Evolutionary conservation across 2,888 invertebrate species (phyloP).

Genomic region (Hypselothyrea guttata): DNA sequence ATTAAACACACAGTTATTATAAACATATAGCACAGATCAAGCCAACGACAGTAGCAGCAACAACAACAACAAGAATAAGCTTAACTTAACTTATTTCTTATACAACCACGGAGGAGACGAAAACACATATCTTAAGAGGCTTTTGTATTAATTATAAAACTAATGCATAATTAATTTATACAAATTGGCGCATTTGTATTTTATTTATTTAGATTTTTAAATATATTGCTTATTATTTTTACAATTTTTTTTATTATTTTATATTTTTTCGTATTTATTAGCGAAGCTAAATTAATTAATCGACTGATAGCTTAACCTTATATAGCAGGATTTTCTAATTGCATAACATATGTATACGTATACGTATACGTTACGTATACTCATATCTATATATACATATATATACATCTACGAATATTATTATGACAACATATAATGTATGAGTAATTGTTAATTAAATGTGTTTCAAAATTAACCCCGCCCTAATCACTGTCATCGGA

Average conservation of each 20-base stretch:
- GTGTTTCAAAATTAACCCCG: conserved; percentile 59
- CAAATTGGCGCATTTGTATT: conserved; percentile 42
- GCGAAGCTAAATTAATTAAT: conserved; percentile 73
- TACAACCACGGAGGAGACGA: conserved; percentile 27
- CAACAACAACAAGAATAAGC: conserved; percentile 13
- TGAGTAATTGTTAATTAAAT: conserved; percentile 76
- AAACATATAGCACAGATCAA: conserved; percentile 20
- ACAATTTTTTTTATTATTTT: conserved; percentile 8
- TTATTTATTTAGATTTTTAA: conserved; percentile 39
- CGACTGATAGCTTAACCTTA: conserved; percentile 81
- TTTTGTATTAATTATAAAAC: conserved; percentile 69
- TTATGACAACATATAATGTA: conserved; percentile 53
- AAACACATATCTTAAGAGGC: conserved; percentile 79
- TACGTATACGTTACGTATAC: conserved; percentile 34
- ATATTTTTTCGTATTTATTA: conserved; percentile 33
- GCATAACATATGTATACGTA: conserved; percentile 28
- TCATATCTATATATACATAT: conserved; percentile 38
- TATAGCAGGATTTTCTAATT: conserved; percentile 62
- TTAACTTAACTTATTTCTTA: conserved; percentile 23
- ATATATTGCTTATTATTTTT: conserved; percentile 6
- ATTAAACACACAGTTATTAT: conserved; percentile 20
- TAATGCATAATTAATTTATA: conserved; percentile 47
- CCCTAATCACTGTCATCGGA: conserved; percentile 69
- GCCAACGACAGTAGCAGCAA: conserved; percentile 27
- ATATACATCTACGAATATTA: conserved; percentile 31